A percentile compares a stretch with the other conserved stretches of the same genome.
Conservation (phyloP, 2,113 vertebrate species). For the Saiga tatarica region DNA sequence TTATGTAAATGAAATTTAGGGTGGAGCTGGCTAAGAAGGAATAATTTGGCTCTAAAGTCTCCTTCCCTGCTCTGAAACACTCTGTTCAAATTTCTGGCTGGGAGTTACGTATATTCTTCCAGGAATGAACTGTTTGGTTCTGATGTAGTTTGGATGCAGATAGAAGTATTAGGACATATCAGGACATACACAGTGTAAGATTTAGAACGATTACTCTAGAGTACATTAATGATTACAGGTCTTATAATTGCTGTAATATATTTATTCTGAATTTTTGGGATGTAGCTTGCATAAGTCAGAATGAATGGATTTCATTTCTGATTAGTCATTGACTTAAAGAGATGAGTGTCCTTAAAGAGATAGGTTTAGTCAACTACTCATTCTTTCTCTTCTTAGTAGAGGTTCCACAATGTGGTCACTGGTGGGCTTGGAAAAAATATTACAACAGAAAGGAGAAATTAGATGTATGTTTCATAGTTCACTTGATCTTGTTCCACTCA, state of each 20-base stretch:
- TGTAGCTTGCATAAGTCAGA: not conserved
- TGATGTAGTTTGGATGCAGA: not conserved
- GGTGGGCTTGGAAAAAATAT: not conserved
- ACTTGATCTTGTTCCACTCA: not conserved
- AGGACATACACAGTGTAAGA: too few species aligned
- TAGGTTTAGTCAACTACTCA: not conserved
- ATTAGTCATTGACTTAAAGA: not conserved
- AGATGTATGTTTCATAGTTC: not conserved
- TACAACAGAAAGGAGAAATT: constrained; percentile 3
- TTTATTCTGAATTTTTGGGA: constrained; percentile 16
- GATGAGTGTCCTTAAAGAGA: not conserved
- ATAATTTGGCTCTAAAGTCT: constrained; percentile 36
- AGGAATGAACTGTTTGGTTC: constrained; percentile 22
- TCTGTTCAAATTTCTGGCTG: constrained; percentile 62
- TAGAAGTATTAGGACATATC: not conserved
- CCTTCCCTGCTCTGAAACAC: not conserved
- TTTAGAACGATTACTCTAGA: not conserved
- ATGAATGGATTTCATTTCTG: constrained; percentile 30
- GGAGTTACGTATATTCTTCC: not conserved
- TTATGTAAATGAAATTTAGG: constrained; percentile 56
- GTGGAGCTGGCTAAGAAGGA: not conserved
- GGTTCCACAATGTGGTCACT: not conserved
- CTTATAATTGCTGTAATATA: not conserved
- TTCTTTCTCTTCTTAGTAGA: not conserved
- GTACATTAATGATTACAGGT: not conserved